These are phyloP conservation scores for Pangasianodon hypophthalmus DNA, from an alignment of 2,113 vertebrate genomes.

Conservation along the genomic window DNA sequence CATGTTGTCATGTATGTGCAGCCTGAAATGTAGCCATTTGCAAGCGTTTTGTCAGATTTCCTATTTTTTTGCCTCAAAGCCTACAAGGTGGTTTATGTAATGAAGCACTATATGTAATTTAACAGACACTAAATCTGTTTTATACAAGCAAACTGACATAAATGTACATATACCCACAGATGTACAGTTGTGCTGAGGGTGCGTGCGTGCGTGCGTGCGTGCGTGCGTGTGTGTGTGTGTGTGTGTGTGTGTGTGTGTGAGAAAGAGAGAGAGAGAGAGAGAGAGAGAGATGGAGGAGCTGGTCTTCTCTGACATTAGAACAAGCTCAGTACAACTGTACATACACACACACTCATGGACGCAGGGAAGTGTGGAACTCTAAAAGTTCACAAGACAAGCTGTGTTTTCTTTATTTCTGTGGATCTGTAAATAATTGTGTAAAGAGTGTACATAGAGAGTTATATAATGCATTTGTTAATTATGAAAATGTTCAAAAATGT, in stretches of 20 bases:
- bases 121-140: conserved; percentile 14
- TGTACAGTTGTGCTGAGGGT: neutral
- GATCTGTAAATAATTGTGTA: conserved; percentile 71
- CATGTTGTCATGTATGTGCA: conserved; percentile 39
- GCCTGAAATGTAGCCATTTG: conserved; percentile 31
- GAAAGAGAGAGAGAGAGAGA: neutral
- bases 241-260: neutral
- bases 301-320: conserved; percentile 34
- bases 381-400: conserved; percentile 30
- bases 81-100: conserved; percentile 41
- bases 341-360: neutral
- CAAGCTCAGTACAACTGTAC: conserved; percentile 25
- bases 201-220: conserved; percentile 8
- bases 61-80: conserved; percentile 7
- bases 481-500: conserved; percentile 61
- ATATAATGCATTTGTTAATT: conserved; percentile 68
- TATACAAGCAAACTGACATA: neutral
- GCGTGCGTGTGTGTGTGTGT: conserved; percentile 3
- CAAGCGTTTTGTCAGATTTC: conserved; percentile 31
- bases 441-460: conserved; percentile 74
- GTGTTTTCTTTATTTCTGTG: conserved; percentile 47
- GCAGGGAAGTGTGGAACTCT: neutral
- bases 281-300: conserved; percentile 23
- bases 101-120: conserved; percentile 38
- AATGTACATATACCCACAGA: neutral